Conservation (phyloP, 2,113 vertebrate species). For the Phrynocephalus versicolor region DNA sequence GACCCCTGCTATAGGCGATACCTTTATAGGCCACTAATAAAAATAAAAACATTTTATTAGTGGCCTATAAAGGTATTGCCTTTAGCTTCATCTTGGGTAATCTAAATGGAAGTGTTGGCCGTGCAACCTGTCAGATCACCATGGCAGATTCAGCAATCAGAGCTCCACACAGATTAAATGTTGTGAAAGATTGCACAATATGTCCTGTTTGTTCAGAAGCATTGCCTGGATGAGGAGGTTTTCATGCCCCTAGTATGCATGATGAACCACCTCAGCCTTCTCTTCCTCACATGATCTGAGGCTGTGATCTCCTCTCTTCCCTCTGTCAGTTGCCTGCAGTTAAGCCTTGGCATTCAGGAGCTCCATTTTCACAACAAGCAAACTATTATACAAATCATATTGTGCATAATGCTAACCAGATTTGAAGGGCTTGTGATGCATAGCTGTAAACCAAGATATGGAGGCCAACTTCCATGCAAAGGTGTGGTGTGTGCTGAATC, state of each 20-base stretch:
- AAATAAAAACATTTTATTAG: too few species aligned
- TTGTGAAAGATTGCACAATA: background rate
- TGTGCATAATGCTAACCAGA: background rate
- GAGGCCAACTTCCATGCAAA: background rate
- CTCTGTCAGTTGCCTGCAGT: background rate
- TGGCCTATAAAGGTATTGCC: too few species aligned
- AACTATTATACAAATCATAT: too few species aligned
- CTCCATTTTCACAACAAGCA: background rate
- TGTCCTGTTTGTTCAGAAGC: background rate
- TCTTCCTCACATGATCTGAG: background rate
- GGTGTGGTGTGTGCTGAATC: background rate
- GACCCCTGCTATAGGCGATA: too few species aligned
- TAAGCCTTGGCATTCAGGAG: background rate
- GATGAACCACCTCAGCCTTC: background rate
- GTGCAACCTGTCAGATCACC: too few species aligned
- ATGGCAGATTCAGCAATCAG: too few species aligned
- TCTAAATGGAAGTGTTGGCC: too few species aligned
- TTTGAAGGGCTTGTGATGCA: background rate
- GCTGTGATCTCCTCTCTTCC: background rate
- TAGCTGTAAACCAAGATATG: background rate
- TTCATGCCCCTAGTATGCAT: too few species aligned
- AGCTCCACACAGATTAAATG: too few species aligned
- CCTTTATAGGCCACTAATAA: too few species aligned
- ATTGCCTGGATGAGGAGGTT: background rate
- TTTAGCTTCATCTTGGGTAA: too few species aligned